Base-by-base conservation (phyloP, 1,140 invertebrate genomes). In the Paralvinella palmiformis region DNA sequence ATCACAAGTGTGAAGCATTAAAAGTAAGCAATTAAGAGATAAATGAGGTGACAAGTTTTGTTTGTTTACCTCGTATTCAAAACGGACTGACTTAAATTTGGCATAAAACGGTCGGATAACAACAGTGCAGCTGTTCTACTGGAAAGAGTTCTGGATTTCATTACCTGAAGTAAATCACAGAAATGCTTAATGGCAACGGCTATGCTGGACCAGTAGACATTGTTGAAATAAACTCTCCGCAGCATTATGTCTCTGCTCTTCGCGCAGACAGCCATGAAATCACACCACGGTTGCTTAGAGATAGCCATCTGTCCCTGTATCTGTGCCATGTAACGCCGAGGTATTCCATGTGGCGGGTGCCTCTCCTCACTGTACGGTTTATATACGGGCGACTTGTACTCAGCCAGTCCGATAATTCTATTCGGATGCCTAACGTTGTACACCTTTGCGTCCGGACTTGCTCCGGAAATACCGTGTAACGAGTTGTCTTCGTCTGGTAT, bases 271-370 rank as follows among this genome's bases (percentile, higher is more conserved):
- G 74, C 74, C 60, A 75, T 64, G 62, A 73, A 75, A 57, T 75
- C 71, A 67, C 74, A 75, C 72, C 72, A 75, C 24, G 62, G 64
- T 6, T 68, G 36, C 55, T 69, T 66, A 56, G 67, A 66, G 1
- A 75, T 55, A 7, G 69, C 71, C 71, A 75, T 72, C 59, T 75
- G 74, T 50, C 72, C 74, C 45, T 75, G 74, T 1, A 75, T 72
- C 59, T 75, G 73, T n/a, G 68, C 68, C 70, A 75, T 73, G 58
- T 75, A 72, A 20, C 67, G 64, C n/a, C 70, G 63, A 15, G 74
- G 72, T 41, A 75, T 72, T 22, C 66, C 68, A 24, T 59, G 37
- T 7, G 24, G 37, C 7, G 41, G 20, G 29, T 52, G 20, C 24
- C 29, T 48, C 2, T 55, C 48, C 3, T 58, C 66, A 22, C 20